phyloP scores from a whole-genome alignment of 2,113 vertebrate species.

The Seriola quinqueradiata region DNA sequence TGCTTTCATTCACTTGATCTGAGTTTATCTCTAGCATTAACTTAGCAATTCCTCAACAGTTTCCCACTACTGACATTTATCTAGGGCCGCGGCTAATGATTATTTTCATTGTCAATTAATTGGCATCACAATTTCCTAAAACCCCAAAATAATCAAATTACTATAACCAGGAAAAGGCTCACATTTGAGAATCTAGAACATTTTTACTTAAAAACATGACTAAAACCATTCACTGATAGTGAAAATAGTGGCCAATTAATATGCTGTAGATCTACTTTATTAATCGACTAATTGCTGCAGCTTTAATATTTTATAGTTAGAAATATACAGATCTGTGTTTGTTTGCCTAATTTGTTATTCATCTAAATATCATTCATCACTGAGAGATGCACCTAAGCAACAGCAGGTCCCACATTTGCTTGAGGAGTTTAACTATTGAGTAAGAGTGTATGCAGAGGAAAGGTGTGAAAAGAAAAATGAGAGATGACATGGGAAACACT shows the following conservation, averaged over 20 bases:
- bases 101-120: neutral
- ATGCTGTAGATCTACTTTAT: too few relatives aligned
- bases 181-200: neutral
- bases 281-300: neutral
- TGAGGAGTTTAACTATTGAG: neutral
- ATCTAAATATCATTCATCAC: neutral
- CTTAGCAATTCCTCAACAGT: neutral
- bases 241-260: neutral
- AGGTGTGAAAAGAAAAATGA: constrained; percentile 22
- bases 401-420: neutral
- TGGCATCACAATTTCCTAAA: neutral
- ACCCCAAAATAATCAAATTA: neutral
- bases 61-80: neutral
- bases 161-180: neutral
- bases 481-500: constrained; percentile 18
- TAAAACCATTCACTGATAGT: neutral
- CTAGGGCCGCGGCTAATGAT: neutral
- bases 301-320: neutral
- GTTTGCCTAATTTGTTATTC: neutral
- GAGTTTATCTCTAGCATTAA: neutral
- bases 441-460: neutral
- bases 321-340: neutral
- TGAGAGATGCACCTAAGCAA: neutral
- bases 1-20: neutral
- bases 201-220: neutral